A percentile compares a stretch with the other conserved stretches of the same genome.
Conservation (phyloP, 2,113 vertebrate species). For the Cairina moschata region DNA sequence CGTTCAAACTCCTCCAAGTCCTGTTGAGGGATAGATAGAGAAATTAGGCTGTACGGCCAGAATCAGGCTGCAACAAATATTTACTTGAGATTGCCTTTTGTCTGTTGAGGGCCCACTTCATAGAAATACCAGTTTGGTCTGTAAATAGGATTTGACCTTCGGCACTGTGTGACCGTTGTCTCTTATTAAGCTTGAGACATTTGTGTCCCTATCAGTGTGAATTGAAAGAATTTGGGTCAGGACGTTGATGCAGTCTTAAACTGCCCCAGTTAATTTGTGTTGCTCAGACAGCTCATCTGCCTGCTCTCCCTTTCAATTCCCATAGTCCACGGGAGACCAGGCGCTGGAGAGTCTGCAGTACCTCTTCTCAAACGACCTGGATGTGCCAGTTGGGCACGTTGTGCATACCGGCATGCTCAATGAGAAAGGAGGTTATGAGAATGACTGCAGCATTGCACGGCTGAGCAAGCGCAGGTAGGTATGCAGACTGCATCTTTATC, state of each 20-base stretch:
- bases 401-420: conserved; percentile 99
- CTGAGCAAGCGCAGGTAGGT: conserved; percentile 93
- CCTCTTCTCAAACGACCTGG: conserved; percentile 94
- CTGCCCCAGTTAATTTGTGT: neutral
- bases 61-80: neutral
- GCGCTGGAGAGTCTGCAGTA: conserved; percentile 90
- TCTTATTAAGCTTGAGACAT: accelerated
- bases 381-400: conserved; percentile 95
- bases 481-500: accelerated
- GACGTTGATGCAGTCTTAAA: neutral
- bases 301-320: neutral
- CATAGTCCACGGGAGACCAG: conserved; percentile 87
- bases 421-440: conserved; percentile 92
- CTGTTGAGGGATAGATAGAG: neutral
- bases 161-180: neutral
- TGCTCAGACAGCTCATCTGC: neutral
- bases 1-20: neutral
- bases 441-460: conserved; percentile 95
- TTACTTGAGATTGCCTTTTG: neutral
- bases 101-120: neutral
- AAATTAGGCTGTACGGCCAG: neutral
- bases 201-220: neutral
- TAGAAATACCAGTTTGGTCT: neutral
- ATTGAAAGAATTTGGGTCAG: neutral
- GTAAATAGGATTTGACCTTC: neutral